phyloP scores from a whole-genome alignment of 2,797 vertebrate genomes.

The Perodicticus potto region DNA sequence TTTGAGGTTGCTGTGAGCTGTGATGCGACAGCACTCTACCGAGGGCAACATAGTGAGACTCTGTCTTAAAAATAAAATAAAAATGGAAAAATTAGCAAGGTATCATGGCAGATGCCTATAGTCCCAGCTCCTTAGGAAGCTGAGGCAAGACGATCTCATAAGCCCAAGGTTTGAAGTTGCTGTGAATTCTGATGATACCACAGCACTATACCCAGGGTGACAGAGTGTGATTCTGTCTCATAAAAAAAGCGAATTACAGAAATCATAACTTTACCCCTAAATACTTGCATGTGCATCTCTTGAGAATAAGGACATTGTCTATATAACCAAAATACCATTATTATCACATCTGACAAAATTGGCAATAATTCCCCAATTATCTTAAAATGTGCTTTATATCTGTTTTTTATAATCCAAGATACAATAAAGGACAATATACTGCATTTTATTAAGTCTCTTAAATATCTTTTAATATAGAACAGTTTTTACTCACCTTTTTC shows the following conservation, averaged over 20 bases:
- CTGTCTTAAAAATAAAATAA: not conserved
- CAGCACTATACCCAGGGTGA: no score
- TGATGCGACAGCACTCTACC: no score
- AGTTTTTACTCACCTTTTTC: not conserved
- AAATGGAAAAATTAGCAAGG: not conserved
- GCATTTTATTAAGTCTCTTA: not conserved
- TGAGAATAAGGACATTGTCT: not conserved
- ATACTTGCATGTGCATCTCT: not conserved
- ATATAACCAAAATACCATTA: not conserved
- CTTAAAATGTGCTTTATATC: not conserved
- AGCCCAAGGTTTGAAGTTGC: not conserved
- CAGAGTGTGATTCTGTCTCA: no score
- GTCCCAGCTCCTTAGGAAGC: not conserved
- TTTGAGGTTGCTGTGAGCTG: no score
- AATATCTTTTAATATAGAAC: constrained; percentile 4
- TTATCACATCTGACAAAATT: constrained; percentile 15
- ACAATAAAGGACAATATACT: not conserved
- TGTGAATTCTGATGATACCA: not conserved
- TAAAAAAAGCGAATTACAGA: not conserved
- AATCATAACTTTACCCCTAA: not conserved
- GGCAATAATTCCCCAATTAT: not conserved
- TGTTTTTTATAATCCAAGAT: not conserved
- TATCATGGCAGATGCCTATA: not conserved
- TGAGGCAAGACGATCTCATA: not conserved
- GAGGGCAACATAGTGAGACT: not conserved